Base-by-base conservation (phyloP, 2,797 vertebrate genomes). In the Lagorchestes hirsutus region DNA sequence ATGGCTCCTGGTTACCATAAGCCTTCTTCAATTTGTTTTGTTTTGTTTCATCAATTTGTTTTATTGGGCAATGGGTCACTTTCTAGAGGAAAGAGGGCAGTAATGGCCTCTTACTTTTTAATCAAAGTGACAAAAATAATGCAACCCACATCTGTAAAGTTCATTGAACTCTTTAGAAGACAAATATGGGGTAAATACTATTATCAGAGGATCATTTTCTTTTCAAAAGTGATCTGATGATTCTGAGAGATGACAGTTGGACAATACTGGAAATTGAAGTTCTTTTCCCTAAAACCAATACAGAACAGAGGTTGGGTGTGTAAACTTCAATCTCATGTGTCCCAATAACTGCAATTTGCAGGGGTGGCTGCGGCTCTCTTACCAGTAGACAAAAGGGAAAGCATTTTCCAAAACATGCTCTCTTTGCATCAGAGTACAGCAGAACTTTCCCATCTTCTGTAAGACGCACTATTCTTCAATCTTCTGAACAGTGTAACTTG, bases 51-150 rank as follows among this genome's bases (percentile, higher is more conserved):
- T n/a, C 0, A 54, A 56, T 13, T 55, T 54, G 62, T 91, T 95
- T 57, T 46, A 14, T 50, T 92, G n/a, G 55, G 55, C 31, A 57
- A 27, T 46, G 34, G 22, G 46, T 28, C 55, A 56, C 93, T 91
- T 91, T 34, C 92, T 55, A 94, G 52, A 93, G 10, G 5, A 31
- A n/a, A 93, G 54, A 97, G 93, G 5, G 82, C 14, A 90, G 40
- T 93, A 59, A 87, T 92, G 67, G 27, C 94, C 82, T 93, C 92
- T 95, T 93, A 3, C 29, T 22, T 56, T 93, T 54, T 91, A 97
- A 34, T 91, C 28, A 90, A 91, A 50, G 55, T 91, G 90, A 50
- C 90, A 93, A 92, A 91, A 97, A 87, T 62, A 93, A 91, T n/a
- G 13, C 56, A 95, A 59, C 90, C 6, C 24, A 46, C 93, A 52